phyloP scores from a whole-genome alignment of 1,140 invertebrate species.

The Notospermus geniculatus region DNA sequence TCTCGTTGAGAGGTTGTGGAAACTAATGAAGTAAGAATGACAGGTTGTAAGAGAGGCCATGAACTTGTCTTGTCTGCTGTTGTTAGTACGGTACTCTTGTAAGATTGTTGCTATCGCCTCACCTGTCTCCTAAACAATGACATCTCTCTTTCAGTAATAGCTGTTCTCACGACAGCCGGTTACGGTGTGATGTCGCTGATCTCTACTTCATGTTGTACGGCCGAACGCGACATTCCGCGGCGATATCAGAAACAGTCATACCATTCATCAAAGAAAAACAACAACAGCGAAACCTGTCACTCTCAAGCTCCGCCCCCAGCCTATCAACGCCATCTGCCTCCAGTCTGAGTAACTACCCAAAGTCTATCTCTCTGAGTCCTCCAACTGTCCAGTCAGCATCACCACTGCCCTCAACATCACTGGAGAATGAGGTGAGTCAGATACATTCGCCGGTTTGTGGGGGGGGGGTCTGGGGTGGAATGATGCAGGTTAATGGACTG shows the following conservation, averaged over 20 bases:
- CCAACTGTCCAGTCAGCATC: neutral
- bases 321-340: neutral
- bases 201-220: conserved; percentile 92
- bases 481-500: no score
- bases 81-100: no score
- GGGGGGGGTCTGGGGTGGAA: no score
- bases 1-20: conserved; percentile 81
- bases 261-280: neutral
- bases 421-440: no score
- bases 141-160: conserved; percentile 60
- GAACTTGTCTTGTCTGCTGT: no score
- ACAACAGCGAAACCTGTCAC: conserved; percentile 5
- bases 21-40: conserved; percentile 73
- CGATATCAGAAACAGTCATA: conserved; percentile 39
- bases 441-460: no score
- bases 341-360: neutral
- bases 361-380: conserved; percentile 1
- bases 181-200: conserved; percentile 89
- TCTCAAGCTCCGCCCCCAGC: neutral
- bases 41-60: no score
- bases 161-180: conserved; percentile 81
- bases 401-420: no score
- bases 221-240: conserved; percentile 75
- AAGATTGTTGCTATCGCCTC: no score
- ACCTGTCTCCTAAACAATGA: no score